These are phyloP conservation scores for Pygoscelis adeliae DNA, from an alignment of 2,113 vertebrate genomes.

Conservation along the genomic window DNA sequence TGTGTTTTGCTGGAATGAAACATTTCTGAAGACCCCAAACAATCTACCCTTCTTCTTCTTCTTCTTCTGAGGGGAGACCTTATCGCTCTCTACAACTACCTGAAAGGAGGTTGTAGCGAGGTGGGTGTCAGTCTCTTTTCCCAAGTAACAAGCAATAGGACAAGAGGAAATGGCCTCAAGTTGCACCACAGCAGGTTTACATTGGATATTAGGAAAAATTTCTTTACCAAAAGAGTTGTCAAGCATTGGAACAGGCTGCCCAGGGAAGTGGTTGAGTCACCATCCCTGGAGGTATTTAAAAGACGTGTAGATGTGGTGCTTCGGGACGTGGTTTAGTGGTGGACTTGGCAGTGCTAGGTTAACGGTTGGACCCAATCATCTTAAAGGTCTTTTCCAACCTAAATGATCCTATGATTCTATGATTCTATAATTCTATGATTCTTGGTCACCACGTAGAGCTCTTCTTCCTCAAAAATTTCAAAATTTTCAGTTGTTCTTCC, in stretches of 20 bases:
- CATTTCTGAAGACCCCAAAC: background rate
- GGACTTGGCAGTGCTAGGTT: background rate
- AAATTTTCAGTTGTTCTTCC: background rate
- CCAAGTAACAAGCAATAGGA: background rate
- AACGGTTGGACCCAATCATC: background rate
- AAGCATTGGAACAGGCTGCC: background rate
- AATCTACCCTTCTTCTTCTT: background rate
- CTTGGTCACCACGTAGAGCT: background rate
- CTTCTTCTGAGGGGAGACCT: background rate
- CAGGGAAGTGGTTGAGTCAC: background rate
- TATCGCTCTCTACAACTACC: background rate
- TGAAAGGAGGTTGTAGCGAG: background rate
- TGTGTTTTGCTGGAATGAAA: background rate
- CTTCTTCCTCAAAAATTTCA: background rate
- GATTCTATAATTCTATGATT: background rate
- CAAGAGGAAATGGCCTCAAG: background rate
- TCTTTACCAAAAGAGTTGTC: background rate
- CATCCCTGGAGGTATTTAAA: background rate
- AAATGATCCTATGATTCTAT: background rate
- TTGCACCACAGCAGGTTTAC: background rate
- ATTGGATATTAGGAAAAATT: background rate
- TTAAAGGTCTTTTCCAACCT: background rate
- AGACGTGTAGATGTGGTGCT: fast-evolving
- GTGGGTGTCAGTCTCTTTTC: background rate
- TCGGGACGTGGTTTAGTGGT: background rate